phyloP scores from a whole-genome alignment of 2,113 vertebrate species.

The Periophthalmus modestus region DNA sequence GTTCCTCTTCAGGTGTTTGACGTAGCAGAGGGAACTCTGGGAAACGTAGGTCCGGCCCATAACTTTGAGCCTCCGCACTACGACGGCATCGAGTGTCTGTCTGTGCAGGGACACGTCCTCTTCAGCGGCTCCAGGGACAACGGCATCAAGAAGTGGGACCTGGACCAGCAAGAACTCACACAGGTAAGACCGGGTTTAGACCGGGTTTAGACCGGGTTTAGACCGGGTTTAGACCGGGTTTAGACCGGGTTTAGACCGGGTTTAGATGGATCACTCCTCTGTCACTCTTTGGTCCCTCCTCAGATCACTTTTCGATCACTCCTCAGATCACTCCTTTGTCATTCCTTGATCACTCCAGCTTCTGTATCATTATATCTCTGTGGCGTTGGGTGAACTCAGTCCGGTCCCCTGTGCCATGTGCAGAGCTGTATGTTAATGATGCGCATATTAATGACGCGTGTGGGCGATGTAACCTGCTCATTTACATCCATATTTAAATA shows the following conservation, averaged over 20 bases:
- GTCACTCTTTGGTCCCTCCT: background rate
- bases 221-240: background rate
- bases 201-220: background rate
- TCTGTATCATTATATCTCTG: background rate
- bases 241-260: background rate
- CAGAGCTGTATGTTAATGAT: slow-evolving; percentile 50
- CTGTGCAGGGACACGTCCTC: slow-evolving; percentile 87
- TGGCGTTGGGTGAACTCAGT: background rate
- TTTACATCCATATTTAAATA: slow-evolving; percentile 46
- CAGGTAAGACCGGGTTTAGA: slow-evolving; percentile 78
- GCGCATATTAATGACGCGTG: slow-evolving; percentile 40
- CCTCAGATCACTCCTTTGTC: background rate
- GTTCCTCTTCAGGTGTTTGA: slow-evolving; percentile 85
- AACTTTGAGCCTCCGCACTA: slow-evolving; percentile 98
- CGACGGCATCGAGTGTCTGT: slow-evolving; percentile 93
- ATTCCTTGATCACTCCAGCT: no score
- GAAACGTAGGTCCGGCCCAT: slow-evolving; percentile 90
- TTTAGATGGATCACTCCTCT: no score
- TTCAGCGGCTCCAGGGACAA: slow-evolving; percentile 97
- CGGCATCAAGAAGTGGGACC: slow-evolving; percentile 97
- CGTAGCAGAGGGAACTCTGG: slow-evolving; percentile 82
- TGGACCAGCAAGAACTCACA: slow-evolving; percentile 91
- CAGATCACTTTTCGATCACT: background rate
- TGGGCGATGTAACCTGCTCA: slow-evolving; percentile 46
- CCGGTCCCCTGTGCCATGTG: slow-evolving; percentile 25